A percentile compares a stretch with the other conserved stretches of the same genome.
Evolutionary conservation across 2,888 invertebrate genomes (phyloP).

Genomic region (Desoria tigrina): DNA sequence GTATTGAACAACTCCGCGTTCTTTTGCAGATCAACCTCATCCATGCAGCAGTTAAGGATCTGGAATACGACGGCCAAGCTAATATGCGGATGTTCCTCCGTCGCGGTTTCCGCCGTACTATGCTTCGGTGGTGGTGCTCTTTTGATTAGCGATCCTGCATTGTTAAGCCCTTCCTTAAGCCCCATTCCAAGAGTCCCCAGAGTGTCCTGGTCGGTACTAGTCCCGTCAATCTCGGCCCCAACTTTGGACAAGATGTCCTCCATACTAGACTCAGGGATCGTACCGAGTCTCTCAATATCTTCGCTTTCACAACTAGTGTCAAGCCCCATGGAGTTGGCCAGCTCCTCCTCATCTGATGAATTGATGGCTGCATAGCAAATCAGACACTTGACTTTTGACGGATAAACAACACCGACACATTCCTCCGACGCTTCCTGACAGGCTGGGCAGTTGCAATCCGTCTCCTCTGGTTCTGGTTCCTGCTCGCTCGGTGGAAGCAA

Average conservation of each 20-base stretch:
- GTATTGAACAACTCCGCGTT: background rate
- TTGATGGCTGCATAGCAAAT: background rate
- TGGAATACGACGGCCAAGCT: background rate
- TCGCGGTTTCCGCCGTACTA: too few species aligned
- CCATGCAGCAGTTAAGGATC: background rate
- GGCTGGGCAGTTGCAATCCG: background rate
- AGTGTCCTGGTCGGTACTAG: too few species aligned
- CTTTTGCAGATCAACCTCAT: background rate
- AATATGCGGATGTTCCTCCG: background rate
- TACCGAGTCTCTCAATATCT: background rate
- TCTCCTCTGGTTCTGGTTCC: too few species aligned
- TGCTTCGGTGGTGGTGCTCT: too few species aligned
- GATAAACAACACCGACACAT: background rate
- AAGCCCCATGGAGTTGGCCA: too few species aligned
- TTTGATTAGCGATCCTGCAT: too few species aligned
- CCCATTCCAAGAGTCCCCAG: too few species aligned
- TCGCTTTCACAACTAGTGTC: background rate
- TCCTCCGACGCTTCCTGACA: background rate
- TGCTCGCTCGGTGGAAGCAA: too few species aligned
- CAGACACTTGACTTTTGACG: slow-evolving; percentile 1
- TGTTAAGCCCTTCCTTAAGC: too few species aligned
- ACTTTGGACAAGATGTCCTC: too few species aligned
- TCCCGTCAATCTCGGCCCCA: too few species aligned
- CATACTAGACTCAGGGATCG: too few species aligned
- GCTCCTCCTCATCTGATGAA: background rate